Conservation (phyloP, 2,888 invertebrate genomes). For the Hirudinaria manillensis region DNA sequence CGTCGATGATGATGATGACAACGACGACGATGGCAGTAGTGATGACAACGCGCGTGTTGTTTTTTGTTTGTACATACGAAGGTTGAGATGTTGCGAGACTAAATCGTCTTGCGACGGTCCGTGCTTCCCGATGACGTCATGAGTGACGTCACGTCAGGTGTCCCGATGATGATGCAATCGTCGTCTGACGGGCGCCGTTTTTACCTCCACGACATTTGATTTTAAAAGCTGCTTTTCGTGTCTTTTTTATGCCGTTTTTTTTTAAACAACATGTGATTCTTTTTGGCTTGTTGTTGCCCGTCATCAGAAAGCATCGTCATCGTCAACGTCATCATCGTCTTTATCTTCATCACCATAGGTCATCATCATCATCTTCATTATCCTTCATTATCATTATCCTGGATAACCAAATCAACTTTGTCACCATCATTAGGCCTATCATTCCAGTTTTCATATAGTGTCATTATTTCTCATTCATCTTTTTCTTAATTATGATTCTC, state of each 20-base stretch:
- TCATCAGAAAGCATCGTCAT: slow-evolving; percentile 1
- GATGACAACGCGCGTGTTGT: background rate
- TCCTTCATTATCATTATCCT: background rate
- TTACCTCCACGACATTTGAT: too few species aligned
- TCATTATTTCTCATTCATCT: too few species aligned
- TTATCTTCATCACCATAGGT: background rate
- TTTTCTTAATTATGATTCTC: too few species aligned
- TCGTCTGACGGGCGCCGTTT: too few species aligned
- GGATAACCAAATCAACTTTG: background rate
- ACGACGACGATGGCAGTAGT: background rate
- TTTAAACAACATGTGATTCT: background rate
- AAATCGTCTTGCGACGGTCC: too few species aligned
- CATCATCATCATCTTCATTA: background rate
- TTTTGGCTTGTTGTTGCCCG: background rate
- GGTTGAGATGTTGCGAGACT: too few species aligned
- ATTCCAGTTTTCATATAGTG: too few species aligned
- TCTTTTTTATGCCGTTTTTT: background rate
- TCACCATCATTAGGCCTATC: background rate
- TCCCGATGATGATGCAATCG: too few species aligned
- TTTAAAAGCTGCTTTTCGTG: background rate
- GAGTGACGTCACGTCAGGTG: too few species aligned
- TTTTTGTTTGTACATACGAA: too few species aligned
- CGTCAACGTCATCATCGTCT: background rate
- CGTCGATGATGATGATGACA: background rate
- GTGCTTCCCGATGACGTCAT: too few species aligned